Conservation (phyloP, 2,113 vertebrate species). For the Mobula birostris region DNA sequence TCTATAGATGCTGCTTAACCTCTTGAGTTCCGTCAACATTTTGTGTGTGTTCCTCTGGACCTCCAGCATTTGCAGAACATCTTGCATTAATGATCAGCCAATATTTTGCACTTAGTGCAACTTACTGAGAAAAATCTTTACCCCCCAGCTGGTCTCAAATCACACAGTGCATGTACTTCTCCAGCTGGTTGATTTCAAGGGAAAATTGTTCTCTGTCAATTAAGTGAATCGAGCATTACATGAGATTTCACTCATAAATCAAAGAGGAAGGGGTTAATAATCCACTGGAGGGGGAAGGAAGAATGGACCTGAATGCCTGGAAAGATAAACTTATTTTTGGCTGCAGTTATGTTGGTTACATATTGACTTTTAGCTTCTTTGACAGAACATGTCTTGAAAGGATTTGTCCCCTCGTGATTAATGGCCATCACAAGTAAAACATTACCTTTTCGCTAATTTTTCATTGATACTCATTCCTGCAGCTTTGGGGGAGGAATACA, state of each 20-base stretch:
- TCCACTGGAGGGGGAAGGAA: not conserved
- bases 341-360: slow-evolving; percentile 2
- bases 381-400: not conserved
- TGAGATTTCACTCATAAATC: not conserved
- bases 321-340: not conserved
- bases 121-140: too few species aligned
- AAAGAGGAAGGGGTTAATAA: not conserved
- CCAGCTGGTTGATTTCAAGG: not conserved
- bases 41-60: too few species aligned
- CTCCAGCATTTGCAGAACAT: too few species aligned
- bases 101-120: too few species aligned
- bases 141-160: too few species aligned
- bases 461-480: not conserved
- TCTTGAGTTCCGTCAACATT: too few species aligned
- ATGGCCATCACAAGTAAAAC: slow-evolving; percentile 8
- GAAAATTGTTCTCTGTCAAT: not conserved
- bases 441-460: slow-evolving; percentile 1
- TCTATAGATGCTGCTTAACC: too few species aligned
- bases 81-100: too few species aligned
- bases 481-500: not conserved
- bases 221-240: too few species aligned
- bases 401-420: not conserved
- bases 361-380: slow-evolving; percentile 7
- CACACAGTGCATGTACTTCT: not conserved
- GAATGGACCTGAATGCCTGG: not conserved